These are phyloP conservation scores for Cheilosia urbana DNA, from an alignment of 2,888 invertebrate species.

Conservation along the genomic window DNA sequence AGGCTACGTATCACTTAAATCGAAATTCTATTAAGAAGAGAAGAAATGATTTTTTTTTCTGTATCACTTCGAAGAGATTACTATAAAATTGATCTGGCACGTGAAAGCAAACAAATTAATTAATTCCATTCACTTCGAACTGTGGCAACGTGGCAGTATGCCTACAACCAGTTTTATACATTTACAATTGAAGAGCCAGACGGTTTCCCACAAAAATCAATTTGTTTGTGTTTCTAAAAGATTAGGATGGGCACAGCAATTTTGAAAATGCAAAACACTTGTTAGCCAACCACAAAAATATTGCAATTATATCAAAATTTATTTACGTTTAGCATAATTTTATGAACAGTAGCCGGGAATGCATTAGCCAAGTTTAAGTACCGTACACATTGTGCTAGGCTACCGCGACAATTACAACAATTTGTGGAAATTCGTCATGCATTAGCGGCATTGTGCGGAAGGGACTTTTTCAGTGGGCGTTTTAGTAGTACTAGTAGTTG, in stretches of 20 bases:
- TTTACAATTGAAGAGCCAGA: too few relatives aligned
- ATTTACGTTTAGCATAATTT: conserved; percentile 11
- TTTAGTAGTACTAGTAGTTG: neutral
- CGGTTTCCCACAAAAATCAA: too few relatives aligned
- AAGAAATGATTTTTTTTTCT: conserved; percentile 44
- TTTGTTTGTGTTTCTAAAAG: neutral
- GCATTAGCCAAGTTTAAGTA: conserved; percentile 6
- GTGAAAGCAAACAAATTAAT: conserved; percentile 51
- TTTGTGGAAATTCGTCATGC: too few relatives aligned
- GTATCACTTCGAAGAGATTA: conserved; percentile 25
- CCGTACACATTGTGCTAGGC: neutral
- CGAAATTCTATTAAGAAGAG: conserved; percentile 51
- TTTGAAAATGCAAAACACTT: conserved; percentile 4
- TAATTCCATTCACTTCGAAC: conserved; percentile 34
- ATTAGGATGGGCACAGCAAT: neutral
- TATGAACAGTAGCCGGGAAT: neutral
- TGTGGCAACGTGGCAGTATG: neutral
- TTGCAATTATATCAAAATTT: conserved; percentile 43
- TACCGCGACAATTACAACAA: conserved; percentile 39
- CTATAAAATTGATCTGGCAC: conserved; percentile 26
- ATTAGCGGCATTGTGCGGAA: conserved; percentile 1
- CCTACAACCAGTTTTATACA: too few relatives aligned
- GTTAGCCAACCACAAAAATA: conserved; percentile 17
- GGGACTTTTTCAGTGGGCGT: neutral
- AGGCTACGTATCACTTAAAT: conserved; percentile 28